phyloP scores from a whole-genome alignment of 2,113 vertebrate species.

The Eleginops maclovinus region DNA sequence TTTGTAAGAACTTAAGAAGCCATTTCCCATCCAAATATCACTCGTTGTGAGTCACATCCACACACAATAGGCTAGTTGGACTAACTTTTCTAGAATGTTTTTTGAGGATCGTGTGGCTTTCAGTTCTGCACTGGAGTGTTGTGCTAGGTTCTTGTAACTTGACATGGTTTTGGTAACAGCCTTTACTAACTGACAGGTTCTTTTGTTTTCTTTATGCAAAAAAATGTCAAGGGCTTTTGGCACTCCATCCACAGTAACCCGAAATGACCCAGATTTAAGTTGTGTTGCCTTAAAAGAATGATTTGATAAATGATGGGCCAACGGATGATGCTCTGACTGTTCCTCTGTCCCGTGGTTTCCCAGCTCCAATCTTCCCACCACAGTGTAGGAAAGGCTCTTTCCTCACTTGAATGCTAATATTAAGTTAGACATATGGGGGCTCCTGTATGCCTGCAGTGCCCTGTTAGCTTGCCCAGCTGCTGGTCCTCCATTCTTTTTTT shows the following conservation, averaged over 20 bases:
- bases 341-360: conserved; percentile 44
- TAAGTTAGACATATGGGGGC: background rate
- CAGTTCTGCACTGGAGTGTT: conserved; percentile 63
- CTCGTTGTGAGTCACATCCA: conserved; percentile 61
- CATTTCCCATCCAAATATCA: conserved; percentile 56
- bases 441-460: conserved; percentile 22
- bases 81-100: conserved; percentile 40
- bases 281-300: conserved; percentile 94
- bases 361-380: conserved; percentile 23
- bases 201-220: conserved; percentile 86
- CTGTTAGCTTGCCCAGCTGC: conserved; percentile 30
- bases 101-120: conserved; percentile 41
- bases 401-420: conserved; percentile 20
- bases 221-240: conserved; percentile 84
- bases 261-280: conserved; percentile 87
- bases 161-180: conserved; percentile 76
- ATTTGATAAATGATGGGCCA: conserved; percentile 84
- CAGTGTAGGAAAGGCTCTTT: conserved; percentile 31
- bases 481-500: conserved; percentile 17
- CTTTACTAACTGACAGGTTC: conserved; percentile 79
- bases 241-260: conserved; percentile 94
- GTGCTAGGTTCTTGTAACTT: conserved; percentile 77
- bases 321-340: conserved; percentile 68
- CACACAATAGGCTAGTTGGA: conserved; percentile 49
- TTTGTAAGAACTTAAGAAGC: conserved; percentile 64